Conservation (phyloP, 1,140 invertebrate genomes). For the Musca domestica region DNA sequence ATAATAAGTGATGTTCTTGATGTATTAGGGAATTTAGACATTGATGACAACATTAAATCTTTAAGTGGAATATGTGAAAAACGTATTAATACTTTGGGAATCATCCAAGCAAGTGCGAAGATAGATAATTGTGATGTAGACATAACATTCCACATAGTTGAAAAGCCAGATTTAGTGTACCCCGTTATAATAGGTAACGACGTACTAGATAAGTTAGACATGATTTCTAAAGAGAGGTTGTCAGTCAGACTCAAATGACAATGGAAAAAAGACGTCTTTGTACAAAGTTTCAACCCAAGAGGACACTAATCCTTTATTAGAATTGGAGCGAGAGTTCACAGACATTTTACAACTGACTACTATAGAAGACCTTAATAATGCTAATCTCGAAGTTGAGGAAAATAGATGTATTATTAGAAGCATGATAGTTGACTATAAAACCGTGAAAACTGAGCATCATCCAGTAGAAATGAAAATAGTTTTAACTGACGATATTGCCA, state of each 20-base stretch:
- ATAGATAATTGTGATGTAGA: background rate
- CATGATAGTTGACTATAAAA: too few relatives aligned
- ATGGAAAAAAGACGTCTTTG: background rate
- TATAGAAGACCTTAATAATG: too few relatives aligned
- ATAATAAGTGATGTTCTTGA: background rate
- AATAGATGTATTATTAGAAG: too few relatives aligned
- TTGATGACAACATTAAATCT: background rate
- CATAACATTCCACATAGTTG: constrained; percentile 1
- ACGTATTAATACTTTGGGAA: background rate
- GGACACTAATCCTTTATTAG: background rate
- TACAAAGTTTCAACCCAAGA: background rate
- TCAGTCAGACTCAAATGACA: background rate
- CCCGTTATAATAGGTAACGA: background rate
- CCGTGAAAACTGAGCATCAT: background rate
- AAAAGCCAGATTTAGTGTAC: background rate
- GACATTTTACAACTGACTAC: too few relatives aligned
- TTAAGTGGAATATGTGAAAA: background rate
- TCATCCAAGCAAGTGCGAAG: background rate
- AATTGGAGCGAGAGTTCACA: too few relatives aligned
- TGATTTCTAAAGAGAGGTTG: background rate
- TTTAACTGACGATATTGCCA: constrained; percentile 28
- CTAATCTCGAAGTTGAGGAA: too few relatives aligned
- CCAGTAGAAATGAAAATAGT: constrained; percentile 1
- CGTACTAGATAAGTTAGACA: background rate
- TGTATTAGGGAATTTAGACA: background rate